Evolutionary conservation across 2,888 invertebrate species (phyloP).

Genomic region (Neoitamus cyanurus): DNA sequence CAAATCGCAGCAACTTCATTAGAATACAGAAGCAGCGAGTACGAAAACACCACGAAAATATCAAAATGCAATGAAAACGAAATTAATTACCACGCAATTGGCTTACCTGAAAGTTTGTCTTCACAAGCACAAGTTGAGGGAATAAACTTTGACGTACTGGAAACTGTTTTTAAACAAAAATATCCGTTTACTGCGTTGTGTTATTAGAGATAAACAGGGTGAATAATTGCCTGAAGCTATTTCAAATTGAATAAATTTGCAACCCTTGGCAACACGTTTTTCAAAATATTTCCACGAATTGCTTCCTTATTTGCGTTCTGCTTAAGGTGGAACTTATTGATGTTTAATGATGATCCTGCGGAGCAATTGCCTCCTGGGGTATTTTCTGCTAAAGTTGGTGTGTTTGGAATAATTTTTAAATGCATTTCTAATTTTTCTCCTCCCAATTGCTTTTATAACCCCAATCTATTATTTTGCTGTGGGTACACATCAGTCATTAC

Average conservation of each 20-base stretch:
- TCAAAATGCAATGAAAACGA: slow-evolving; percentile 1
- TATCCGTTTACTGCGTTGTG: slow-evolving; percentile 1
- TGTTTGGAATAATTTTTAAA: neutral
- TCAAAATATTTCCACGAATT: neutral
- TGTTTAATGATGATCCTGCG: neutral
- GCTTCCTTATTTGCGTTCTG: neutral
- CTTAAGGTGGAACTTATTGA: neutral
- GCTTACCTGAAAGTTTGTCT: slow-evolving; percentile 1
- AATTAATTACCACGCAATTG: slow-evolving; percentile 1
- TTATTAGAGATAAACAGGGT: slow-evolving; percentile 5
- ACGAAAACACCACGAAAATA: neutral
- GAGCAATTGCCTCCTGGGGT: neutral
- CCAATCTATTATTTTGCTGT: too few relatives aligned
- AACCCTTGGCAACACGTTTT: neutral
- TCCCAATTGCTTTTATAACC: too few relatives aligned
- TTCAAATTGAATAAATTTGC: slow-evolving; percentile 1
- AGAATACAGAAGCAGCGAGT: neutral
- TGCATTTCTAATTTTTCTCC: neutral
- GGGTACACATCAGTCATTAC: too few relatives aligned
- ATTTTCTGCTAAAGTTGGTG: neutral
- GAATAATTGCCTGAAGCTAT: neutral
- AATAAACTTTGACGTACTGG: slow-evolving; percentile 1
- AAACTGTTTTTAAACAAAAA: neutral
- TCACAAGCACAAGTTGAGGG: neutral
- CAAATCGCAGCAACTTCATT: neutral